Evolutionary conservation across 2,113 vertebrate species (phyloP).

Genomic region (Isichthys henryi): DNA sequence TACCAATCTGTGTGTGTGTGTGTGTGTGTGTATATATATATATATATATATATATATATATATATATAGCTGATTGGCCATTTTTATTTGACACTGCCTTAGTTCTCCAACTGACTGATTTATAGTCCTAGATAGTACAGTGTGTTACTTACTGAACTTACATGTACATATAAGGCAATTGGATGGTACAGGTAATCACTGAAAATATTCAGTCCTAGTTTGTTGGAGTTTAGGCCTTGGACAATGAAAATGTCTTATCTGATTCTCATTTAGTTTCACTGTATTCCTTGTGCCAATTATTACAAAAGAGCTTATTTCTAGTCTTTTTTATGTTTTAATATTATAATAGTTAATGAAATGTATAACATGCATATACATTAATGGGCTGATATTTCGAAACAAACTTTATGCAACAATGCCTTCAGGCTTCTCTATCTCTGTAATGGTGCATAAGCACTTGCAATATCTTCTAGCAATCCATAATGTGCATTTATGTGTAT

Average conservation of each 20-base stretch:
- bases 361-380: neutral
- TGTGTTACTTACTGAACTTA: neutral
- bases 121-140: neutral
- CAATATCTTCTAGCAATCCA: neutral
- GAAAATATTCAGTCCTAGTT: neutral
- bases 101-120: neutral
- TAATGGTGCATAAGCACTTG: neutral
- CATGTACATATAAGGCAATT: slow-evolving; percentile 1
- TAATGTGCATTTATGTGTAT: slow-evolving; percentile 7
- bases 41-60: neutral
- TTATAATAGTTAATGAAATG: neutral
- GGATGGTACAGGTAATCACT: neutral
- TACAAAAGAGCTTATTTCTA: neutral
- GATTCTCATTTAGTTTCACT: neutral
- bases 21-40: too few relatives aligned
- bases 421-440: neutral
- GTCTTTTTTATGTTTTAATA: slow-evolving; percentile 6
- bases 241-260: neutral
- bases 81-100: slow-evolving; percentile 2
- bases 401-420: slow-evolving; percentile 15
- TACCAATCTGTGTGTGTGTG: too few relatives aligned
- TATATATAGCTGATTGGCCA: neutral
- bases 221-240: neutral
- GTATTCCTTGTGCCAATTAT: slow-evolving; percentile 10
- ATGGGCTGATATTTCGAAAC: slow-evolving; percentile 8